Evolutionary conservation across 2,113 vertebrate genomes (phyloP).

Genomic region (Globicephala melas): DNA sequence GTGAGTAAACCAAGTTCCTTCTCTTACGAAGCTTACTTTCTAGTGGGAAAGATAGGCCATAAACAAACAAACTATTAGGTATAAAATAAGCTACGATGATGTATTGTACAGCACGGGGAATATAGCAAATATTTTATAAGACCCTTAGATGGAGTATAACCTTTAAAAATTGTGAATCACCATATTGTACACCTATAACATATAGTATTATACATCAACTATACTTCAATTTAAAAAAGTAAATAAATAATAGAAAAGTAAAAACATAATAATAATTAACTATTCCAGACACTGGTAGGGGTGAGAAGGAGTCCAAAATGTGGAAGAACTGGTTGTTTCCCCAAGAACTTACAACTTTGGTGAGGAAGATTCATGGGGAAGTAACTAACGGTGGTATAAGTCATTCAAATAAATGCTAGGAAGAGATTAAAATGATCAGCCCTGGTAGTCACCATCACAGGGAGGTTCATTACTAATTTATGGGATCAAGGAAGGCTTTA

Average conservation of each 20-base stretch:
- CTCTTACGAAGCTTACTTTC: not conserved
- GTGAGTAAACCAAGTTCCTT: not conserved
- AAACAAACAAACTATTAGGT: not conserved
- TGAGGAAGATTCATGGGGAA: not conserved
- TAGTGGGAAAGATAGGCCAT: not conserved
- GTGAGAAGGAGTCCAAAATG: not conserved
- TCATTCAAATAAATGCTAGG: constrained; percentile 25
- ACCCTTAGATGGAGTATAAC: not conserved
- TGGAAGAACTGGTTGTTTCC: not conserved
- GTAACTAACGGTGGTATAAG: not conserved
- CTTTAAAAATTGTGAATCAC: not conserved
- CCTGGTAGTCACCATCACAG: not conserved
- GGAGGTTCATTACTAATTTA: constrained; percentile 39
- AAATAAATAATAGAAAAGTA: not conserved
- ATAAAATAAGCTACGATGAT: not conserved
- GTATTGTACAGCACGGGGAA: not conserved
- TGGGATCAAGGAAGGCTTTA: not conserved
- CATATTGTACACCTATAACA: not conserved
- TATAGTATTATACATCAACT: not conserved
- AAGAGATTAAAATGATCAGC: not conserved
- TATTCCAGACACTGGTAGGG: not conserved
- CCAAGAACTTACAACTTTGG: not conserved
- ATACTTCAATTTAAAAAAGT: not conserved
- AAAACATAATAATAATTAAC: not conserved
- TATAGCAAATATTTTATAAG: not conserved